Base-by-base conservation (phyloP, 2,888 invertebrate genomes). In the Alsophila aescularia region DNA sequence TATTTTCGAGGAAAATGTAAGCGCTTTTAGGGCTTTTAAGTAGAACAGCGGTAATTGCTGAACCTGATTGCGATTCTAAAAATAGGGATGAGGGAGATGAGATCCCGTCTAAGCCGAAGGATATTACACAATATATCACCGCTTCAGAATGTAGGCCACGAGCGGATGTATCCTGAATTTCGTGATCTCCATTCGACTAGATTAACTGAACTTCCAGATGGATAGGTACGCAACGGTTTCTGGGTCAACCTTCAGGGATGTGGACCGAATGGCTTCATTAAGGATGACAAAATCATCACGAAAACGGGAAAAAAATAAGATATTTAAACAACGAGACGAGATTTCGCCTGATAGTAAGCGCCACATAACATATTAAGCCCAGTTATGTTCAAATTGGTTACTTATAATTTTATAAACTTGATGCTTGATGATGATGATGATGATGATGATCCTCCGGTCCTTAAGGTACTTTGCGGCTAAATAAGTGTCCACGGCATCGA, bases 121-220 rank as follows among this genome's bases (percentile, higher is more conserved):
- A 45, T 53, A 62, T 68, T 70, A 66, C 47, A 66, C 60, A 67
- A 67, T 62, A 61, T 49, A 58, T 61, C 52, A 49, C 48, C 21
- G 31, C 12, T 45, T n/a, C 8, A 35, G 54, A 64, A 74, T 70
- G 50, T 74, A 58, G 70, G 68, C 39, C 72, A 53, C 37, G 44
- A 48, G 51, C 55, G 52, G 54, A 60, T 61, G 52, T 47, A 58
- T 56, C 60, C 55, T 62, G 58, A 56, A 69, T 64, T 66, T 70
- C 48, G 62, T 58, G 62, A 68, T 58, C 49, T 57, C 52, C 61
- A 66, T 69, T 71, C 58, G 37, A 51, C 53, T 50, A 66, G 73
- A 75, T 76, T 74, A 73, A 72, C 56, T 60, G 64, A 70, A 72
- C 65, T 59, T 56, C 68, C 67, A 54, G 51, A 48, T 53, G 35